Percentiles rank a stretch among this genome's conserved stretches.
These are phyloP conservation scores for Hystrix brachyura DNA, from an alignment of 2,113 vertebrate species.

Conservation along the genomic window DNA sequence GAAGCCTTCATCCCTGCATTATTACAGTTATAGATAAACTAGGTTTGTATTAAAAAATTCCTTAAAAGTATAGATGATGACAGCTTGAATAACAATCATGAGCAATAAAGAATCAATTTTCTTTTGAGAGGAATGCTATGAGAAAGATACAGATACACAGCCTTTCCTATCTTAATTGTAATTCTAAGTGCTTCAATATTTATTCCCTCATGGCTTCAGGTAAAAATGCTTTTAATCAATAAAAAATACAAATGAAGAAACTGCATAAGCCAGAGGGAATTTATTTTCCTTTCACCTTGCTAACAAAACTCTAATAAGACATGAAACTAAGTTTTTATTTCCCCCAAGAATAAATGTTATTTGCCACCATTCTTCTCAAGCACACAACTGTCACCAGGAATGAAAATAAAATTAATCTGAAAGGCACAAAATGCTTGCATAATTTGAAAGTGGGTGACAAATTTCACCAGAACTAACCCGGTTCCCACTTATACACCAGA, in stretches of 20 bases:
- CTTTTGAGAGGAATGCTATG: slow-evolving; percentile 59
- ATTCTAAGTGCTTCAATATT: slow-evolving; percentile 83
- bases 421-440: slow-evolving; percentile 48
- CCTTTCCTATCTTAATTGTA: slow-evolving; percentile 81
- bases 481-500: neutral
- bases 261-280: slow-evolving; percentile 66
- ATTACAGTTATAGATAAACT: slow-evolving; percentile 11
- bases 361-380: slow-evolving; percentile 53
- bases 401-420: slow-evolving; percentile 67
- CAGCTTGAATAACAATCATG: slow-evolving; percentile 45
- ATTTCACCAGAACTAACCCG: slow-evolving; percentile 54
- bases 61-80: neutral
- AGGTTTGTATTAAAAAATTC: slow-evolving; percentile 43
- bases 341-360: slow-evolving; percentile 35
- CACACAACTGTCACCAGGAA: neutral
- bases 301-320: slow-evolving; percentile 68
- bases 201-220: slow-evolving; percentile 82
- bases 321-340: slow-evolving; percentile 72
- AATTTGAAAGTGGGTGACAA: slow-evolving; percentile 58
- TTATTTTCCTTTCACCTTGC: slow-evolving; percentile 62
- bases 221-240: slow-evolving; percentile 74
- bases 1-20: neutral
- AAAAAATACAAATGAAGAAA: slow-evolving; percentile 85
- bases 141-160: slow-evolving; percentile 80
- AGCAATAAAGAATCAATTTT: slow-evolving; percentile 34